phyloP scores from a whole-genome alignment of 2,113 vertebrate genomes.

The Cololabis saira region DNA sequence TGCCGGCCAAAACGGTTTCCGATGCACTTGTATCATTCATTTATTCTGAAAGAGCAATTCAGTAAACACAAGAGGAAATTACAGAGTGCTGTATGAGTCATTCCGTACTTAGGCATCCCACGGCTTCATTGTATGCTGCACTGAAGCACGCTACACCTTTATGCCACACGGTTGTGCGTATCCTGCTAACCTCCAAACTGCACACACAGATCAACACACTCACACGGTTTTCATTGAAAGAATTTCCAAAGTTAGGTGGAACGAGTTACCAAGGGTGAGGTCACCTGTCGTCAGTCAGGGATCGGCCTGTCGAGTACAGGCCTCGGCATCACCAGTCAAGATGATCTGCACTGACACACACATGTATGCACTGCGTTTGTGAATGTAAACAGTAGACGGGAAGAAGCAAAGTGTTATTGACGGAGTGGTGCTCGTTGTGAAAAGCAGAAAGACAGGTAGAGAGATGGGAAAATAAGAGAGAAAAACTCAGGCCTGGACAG shows the following conservation, averaged over 20 bases:
- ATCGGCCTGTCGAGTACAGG: too few species aligned
- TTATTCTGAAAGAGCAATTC: slow-evolving; percentile 31
- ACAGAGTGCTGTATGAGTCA: slow-evolving; percentile 49
- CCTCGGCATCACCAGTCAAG: too few species aligned
- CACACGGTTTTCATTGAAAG: neutral
- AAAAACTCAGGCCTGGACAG: slow-evolving; percentile 28
- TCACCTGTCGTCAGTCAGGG: too few species aligned
- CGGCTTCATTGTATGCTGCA: slow-evolving; percentile 14
- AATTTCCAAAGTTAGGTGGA: too few species aligned
- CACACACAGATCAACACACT: neutral
- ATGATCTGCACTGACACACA: too few species aligned
- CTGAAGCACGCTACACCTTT: slow-evolving; percentile 47
- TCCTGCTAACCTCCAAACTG: slow-evolving; percentile 10
- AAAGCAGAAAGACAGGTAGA: slow-evolving; percentile 32
- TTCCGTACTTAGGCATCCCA: slow-evolving; percentile 39
- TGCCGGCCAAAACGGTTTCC: neutral
- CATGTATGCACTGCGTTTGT: neutral
- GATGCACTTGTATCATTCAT: slow-evolving; percentile 24
- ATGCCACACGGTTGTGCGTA: slow-evolving; percentile 19
- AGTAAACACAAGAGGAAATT: slow-evolving; percentile 40
- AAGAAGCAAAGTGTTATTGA: slow-evolving; percentile 39
- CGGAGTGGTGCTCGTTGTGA: slow-evolving; percentile 2
- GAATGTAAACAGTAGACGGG: slow-evolving; percentile 5
- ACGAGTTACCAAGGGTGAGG: too few species aligned
- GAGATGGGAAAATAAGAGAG: slow-evolving; percentile 40